Conservation (phyloP, 2,888 invertebrate genomes). For the Sinopyrophorus schimmeli region DNA sequence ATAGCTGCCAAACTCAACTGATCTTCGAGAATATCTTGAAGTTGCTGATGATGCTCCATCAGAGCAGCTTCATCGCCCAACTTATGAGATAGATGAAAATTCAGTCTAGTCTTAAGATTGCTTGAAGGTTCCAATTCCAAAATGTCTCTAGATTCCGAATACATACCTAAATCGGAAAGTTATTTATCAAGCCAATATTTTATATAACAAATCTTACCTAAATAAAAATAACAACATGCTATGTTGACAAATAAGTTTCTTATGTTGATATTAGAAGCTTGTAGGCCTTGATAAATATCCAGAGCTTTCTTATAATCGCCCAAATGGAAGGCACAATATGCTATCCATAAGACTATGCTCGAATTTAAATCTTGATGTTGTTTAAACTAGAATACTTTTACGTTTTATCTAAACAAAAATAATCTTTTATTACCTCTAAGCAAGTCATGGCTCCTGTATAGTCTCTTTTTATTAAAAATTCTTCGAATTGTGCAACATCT, state of each 20-base stretch:
- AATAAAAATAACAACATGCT: slow-evolving; percentile 93
- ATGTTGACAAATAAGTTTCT: slow-evolving; percentile 76
- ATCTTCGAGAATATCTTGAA: slow-evolving; percentile 90
- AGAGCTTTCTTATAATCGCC: slow-evolving; percentile 88
- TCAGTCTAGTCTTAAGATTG: slow-evolving; percentile 72
- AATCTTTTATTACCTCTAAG: slow-evolving; percentile 85
- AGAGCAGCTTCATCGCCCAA: slow-evolving; percentile 84
- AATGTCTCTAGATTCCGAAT: slow-evolving; percentile 70
- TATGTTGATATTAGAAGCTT: slow-evolving; percentile 59
- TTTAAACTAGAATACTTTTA: slow-evolving; percentile 55
- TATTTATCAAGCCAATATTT: neutral
- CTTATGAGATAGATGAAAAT: slow-evolving; percentile 94
- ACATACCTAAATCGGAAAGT: slow-evolving; percentile 62
- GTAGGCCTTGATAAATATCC: slow-evolving; percentile 67
- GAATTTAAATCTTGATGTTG: slow-evolving; percentile 58
- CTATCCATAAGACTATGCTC: slow-evolving; percentile 82
- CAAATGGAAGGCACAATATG: slow-evolving; percentile 93
- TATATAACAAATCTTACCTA: slow-evolving; percentile 71
- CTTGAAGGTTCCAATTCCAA: slow-evolving; percentile 64
- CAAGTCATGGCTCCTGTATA: slow-evolving; percentile 93
- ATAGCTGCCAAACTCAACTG: slow-evolving; percentile 94
- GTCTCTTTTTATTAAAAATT: slow-evolving; percentile 86
- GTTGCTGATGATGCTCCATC: slow-evolving; percentile 79
- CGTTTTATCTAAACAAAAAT: slow-evolving; percentile 4
- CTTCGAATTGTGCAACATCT: slow-evolving; percentile 80